Base-by-base conservation (phyloP, 37 sponge, comb jelly and placozoan species). In the Crambe crambe region DNA sequence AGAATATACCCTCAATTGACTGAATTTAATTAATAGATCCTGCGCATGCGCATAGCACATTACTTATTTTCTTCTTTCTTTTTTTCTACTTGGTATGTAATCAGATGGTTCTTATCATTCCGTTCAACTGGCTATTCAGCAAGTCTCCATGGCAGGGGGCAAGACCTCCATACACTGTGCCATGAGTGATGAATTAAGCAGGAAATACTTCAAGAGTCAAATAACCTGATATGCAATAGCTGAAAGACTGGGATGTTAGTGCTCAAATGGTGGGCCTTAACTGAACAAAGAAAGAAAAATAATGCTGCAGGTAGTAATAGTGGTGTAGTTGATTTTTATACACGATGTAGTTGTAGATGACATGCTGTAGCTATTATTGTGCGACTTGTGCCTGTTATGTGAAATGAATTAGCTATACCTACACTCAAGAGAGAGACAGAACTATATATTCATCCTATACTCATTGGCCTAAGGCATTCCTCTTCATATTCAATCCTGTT, bases 101-200 rank as follows among this genome's bases (percentile, higher is more conserved):
- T n/a, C 39, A 37, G 70, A 37, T 22, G 30, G 32, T 9, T 74
- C 1, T 76, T 37, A 35, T 54, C 12, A 10, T 27, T 36, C 20
- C 70, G 21, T 0, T 85, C n/a, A n/a, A 29, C 29, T 1, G 51
- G 29, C 57, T 90, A 34, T 58, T 90, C 20, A 31, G 31, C 58
- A 87, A 87, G 88, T 70, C 83, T 15, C 72, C 91, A 8, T 30
- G 58, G 78, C 83, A 90, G 64, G 94, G 91, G 40, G 91, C 94
- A 0, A 93, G 70, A 93, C 94, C 0, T 62, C 80, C 41, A 89
- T 93, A 56, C 63, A 93, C 58, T 89, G 86, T 83, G 94, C 94
- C 12, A 61, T 81, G 62, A 57, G 41, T 56, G 72, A 42, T 23
- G 58, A 58, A 22, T 25, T 84, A 21, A 75, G 85, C 40, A 92